Conservation (phyloP, 2,797 vertebrate genomes). For the Myripristis jacobus region DNA sequence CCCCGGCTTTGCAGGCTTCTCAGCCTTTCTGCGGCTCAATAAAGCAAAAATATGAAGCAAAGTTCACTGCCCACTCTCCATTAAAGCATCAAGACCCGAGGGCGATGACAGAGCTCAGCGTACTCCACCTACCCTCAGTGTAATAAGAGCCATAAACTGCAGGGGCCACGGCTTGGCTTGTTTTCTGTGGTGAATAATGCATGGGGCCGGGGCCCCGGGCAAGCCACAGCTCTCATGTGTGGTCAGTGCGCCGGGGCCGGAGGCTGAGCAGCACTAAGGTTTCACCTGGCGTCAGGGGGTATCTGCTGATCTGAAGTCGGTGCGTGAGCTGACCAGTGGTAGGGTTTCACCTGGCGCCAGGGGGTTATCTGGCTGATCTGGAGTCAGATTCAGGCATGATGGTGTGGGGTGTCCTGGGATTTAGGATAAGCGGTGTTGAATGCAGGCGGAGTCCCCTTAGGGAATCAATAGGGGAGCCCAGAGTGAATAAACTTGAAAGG, state of each 20-base stretch:
- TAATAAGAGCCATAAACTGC: conserved; percentile 67
- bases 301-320: conserved; percentile 57
- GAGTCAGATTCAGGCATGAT: conserved; percentile 32
- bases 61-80: conserved; percentile 13
- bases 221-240: conserved; percentile 61
- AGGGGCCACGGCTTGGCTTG: conserved; percentile 39
- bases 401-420: conserved; percentile 41
- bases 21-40: conserved; percentile 14
- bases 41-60: conserved; percentile 39
- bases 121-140: conserved; percentile 37
- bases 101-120: conserved; percentile 25
- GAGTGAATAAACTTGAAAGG: not conserved
- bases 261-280: conserved; percentile 42
- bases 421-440: conserved; percentile 31
- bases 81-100: conserved; percentile 31
- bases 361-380: conserved; percentile 27
- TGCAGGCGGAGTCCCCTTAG: conserved; percentile 27
- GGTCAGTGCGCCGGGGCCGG: conserved; percentile 54
- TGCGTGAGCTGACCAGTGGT: conserved; percentile 40
- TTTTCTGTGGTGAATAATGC: conserved; percentile 68
- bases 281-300: conserved; percentile 54
- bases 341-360: conserved; percentile 46
- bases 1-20: conserved; percentile 1
- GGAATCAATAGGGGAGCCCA: conserved; percentile 14
- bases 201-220: conserved; percentile 48